Conservation (phyloP, 1,140 invertebrate genomes). For the Drosophila kanapiae region DNA sequence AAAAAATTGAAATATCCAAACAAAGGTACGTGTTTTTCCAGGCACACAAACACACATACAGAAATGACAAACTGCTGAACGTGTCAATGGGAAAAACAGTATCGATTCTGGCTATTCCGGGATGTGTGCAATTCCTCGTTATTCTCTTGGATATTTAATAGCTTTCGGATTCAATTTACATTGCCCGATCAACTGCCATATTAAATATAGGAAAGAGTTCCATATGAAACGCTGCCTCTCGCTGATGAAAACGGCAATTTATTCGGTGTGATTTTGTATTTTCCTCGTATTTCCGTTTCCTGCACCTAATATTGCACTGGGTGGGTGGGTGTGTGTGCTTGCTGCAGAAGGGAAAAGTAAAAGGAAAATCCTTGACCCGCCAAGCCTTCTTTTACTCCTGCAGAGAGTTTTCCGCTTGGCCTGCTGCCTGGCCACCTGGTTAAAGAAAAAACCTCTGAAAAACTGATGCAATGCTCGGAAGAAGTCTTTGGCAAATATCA, state of each 20-base stretch:
- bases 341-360: slow-evolving; percentile 22
- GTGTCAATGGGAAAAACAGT: slow-evolving; percentile 15
- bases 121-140: slow-evolving; percentile 7
- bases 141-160: slow-evolving; percentile 10
- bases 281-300: slow-evolving; percentile 29
- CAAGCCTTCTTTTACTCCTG: slow-evolving; percentile 23
- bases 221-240: not conserved
- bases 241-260: slow-evolving; percentile 25
- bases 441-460: not conserved
- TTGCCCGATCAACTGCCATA: slow-evolving; percentile 8
- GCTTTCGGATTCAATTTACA: slow-evolving; percentile 20
- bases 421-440: slow-evolving; percentile 18
- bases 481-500: slow-evolving; percentile 50
- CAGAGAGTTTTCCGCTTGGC: slow-evolving; percentile 26
- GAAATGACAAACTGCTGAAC: slow-evolving; percentile 9
- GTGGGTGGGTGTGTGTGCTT: slow-evolving; percentile 1
- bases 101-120: slow-evolving; percentile 20
- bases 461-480: not conserved
- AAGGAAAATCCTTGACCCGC: slow-evolving; percentile 43
- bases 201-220: slow-evolving; percentile 1
- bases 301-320: slow-evolving; percentile 12
- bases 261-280: slow-evolving; percentile 30
- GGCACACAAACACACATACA: not conserved
- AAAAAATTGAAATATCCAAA: slow-evolving; percentile 15
- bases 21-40: slow-evolving; percentile 18